These are phyloP conservation scores for Furnarius figulus DNA, from an alignment of 2,113 vertebrate genomes.

Conservation along the genomic window DNA sequence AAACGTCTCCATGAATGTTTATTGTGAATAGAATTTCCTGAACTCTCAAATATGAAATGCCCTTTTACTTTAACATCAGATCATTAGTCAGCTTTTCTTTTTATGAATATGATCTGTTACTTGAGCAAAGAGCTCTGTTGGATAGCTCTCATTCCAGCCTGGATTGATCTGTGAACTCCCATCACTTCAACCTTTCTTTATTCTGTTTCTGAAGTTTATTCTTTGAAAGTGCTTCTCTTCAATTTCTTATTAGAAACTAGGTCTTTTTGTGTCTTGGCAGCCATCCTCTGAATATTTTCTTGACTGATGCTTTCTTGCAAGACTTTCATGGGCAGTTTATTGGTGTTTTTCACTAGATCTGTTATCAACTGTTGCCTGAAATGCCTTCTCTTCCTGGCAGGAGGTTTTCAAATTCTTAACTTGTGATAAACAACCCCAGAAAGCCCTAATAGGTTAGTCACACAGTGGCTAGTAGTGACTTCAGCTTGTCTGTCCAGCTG, in stretches of 20 bases:
- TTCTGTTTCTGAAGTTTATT: neutral
- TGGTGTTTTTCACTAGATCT: slow-evolving; percentile 27
- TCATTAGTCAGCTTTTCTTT: slow-evolving; percentile 15
- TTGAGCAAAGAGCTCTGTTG: neutral
- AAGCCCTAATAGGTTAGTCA: slow-evolving; percentile 33
- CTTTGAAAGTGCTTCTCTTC: neutral
- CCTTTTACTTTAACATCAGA: neutral
- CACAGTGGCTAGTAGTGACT: slow-evolving; percentile 12
- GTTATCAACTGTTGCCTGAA: slow-evolving; percentile 49
- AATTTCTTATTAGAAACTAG: neutral
- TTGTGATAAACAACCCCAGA: slow-evolving; percentile 15
- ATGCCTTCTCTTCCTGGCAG: slow-evolving; percentile 38
- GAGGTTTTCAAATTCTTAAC: slow-evolving; percentile 32
- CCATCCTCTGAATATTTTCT: slow-evolving; percentile 23
- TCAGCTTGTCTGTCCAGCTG: neutral
- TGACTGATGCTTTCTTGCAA: slow-evolving; percentile 24
- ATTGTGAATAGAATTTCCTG: neutral
- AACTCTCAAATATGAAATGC: neutral
- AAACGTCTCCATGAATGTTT: neutral
- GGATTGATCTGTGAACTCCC: neutral
- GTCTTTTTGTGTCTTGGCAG: neutral
- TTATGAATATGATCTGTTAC: neutral
- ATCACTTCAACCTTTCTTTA: neutral
- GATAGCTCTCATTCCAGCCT: neutral
- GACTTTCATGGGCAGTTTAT: slow-evolving; percentile 24